Percentiles rank a stretch among this genome's conserved stretches.
Conservation (phyloP, 2,888 invertebrate species). For the Limnephilus auricula region DNA sequence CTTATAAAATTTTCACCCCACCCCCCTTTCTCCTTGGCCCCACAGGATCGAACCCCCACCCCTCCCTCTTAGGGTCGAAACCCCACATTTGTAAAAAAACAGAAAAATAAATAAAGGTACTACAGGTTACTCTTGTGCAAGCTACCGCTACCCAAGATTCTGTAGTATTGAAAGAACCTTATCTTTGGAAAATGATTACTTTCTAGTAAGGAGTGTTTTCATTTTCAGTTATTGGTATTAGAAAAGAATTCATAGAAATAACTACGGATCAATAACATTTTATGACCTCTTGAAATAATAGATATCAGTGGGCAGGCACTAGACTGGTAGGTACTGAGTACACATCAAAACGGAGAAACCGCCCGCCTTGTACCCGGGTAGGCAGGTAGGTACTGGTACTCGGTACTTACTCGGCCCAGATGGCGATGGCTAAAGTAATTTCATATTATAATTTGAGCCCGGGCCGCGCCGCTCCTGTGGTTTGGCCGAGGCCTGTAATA, state of each 20-base stretch:
- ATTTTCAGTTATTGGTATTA: neutral
- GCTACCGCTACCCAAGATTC: too few relatives aligned
- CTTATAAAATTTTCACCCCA: too few relatives aligned
- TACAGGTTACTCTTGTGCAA: too few relatives aligned
- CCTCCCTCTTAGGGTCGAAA: too few relatives aligned
- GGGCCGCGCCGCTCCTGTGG: constrained; percentile 61
- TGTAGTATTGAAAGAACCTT: neutral
- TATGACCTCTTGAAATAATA: neutral
- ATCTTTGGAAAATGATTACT: neutral
- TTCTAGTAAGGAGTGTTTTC: neutral
- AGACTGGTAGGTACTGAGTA: neutral
- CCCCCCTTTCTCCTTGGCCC: too few relatives aligned
- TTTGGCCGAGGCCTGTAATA: constrained; percentile 60
- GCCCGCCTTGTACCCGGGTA: neutral
- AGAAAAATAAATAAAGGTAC: too few relatives aligned
- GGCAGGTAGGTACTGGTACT: neutral
- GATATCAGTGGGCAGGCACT: neutral
- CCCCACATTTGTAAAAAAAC: too few relatives aligned
- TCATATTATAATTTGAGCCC: constrained; percentile 61
- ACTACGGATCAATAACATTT: neutral
- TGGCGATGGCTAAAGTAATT: constrained; percentile 60
- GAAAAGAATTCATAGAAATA: neutral
- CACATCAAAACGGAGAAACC: neutral
- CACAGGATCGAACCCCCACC: too few relatives aligned
- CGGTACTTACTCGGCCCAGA: constrained; percentile 7